Percentiles rank a stretch among this genome's conserved stretches.
phyloP scores from a whole-genome alignment of 2,888 invertebrate genomes.

The Clitarchus hookeri region DNA sequence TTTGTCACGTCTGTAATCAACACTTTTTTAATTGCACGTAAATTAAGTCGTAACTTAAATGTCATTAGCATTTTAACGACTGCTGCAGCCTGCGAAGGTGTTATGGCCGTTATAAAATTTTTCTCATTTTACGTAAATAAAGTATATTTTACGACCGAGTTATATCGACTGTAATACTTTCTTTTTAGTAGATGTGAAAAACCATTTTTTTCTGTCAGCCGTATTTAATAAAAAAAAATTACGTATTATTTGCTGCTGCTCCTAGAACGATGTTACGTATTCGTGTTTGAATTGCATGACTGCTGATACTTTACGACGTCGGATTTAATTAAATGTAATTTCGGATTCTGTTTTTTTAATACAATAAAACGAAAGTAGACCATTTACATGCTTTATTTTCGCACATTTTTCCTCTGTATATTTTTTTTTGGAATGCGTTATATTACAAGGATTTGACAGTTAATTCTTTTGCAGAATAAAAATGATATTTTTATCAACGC shows the following conservation, averaged over 20 bases:
- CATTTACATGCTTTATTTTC: no score
- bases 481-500: no score
- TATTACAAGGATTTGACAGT: no score
- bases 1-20: background rate
- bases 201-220: background rate
- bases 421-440: no score
- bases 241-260: background rate
- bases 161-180: background rate
- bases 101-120: background rate
- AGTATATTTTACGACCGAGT: background rate
- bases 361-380: background rate
- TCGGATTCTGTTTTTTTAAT: background rate
- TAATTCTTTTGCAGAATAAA: no score
- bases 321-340: background rate
- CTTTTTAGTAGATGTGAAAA: background rate
- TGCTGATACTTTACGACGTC: background rate
- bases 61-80: background rate
- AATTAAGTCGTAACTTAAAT: background rate
- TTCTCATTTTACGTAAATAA: background rate
- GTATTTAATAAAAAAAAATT: background rate
- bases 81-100: background rate
- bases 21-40: background rate
- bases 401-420: no score
- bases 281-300: background rate
- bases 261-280: background rate